Conservation (phyloP, 2,113 vertebrate genomes). For the Psettodes erumei region DNA sequence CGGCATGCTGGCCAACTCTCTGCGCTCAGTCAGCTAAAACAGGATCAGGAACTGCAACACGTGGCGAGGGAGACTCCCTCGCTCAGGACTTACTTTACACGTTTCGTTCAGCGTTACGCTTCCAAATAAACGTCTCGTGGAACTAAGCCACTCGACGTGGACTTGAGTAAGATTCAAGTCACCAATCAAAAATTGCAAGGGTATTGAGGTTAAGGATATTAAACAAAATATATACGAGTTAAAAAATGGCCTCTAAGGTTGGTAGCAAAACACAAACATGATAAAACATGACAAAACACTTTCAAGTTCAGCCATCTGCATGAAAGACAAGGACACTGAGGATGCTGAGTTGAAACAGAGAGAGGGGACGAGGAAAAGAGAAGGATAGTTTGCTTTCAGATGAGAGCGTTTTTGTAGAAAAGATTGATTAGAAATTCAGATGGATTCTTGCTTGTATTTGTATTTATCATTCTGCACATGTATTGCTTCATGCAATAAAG, state of each 20-base stretch:
- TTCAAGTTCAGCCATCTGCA: too few relatives aligned
- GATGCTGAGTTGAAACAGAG: too few relatives aligned
- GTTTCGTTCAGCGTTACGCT: slow-evolving; percentile 16
- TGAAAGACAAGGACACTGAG: too few relatives aligned
- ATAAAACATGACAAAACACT: too few relatives aligned
- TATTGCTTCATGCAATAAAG: not conserved
- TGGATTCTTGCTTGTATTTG: too few relatives aligned
- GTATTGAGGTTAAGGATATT: not conserved
- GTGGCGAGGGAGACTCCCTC: not conserved
- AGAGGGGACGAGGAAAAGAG: not conserved
- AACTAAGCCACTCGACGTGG: not conserved
- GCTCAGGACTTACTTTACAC: slow-evolving; percentile 17
- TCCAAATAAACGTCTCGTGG: not conserved
- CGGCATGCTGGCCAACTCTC: slow-evolving; percentile 55
- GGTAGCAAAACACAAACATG: too few relatives aligned
- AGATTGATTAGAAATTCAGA: not conserved
- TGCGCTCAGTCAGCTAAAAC: slow-evolving; percentile 66
- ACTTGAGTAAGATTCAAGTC: not conserved
- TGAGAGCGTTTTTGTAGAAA: not conserved
- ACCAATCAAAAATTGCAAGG: not conserved
- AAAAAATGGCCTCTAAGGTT: too few relatives aligned
- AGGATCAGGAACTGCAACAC: slow-evolving; percentile 20
- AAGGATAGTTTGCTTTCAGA: not conserved
- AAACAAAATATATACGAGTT: not conserved
- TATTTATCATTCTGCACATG: too few relatives aligned